phyloP scores from a whole-genome alignment of 2,797 vertebrate genomes.

The Pyrocephalus nanus region DNA sequence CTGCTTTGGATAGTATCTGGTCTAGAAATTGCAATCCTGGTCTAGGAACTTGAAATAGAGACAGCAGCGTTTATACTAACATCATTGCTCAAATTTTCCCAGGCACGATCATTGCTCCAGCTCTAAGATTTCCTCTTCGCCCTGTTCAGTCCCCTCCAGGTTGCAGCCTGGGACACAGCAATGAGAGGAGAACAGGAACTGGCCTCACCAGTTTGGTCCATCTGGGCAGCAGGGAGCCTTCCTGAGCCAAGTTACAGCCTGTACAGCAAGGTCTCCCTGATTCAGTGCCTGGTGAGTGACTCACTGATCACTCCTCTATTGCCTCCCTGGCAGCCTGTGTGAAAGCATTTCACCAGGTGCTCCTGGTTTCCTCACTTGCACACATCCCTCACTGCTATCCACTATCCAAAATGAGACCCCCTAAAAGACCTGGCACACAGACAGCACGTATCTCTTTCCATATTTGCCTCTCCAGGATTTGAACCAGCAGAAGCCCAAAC shows the following conservation, averaged over 20 bases:
- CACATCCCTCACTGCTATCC: neutral
- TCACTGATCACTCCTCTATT: neutral
- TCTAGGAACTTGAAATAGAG: neutral
- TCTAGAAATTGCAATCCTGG: neutral
- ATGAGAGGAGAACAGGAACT: neutral
- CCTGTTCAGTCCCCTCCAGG: neutral
- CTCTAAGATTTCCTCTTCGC: neutral
- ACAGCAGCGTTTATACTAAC: neutral
- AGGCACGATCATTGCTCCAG: fast-evolving
- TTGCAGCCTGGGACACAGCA: neutral
- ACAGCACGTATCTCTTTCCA: neutral
- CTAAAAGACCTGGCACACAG: fast-evolving
- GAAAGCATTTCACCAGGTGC: neutral
- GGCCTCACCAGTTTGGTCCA: neutral
- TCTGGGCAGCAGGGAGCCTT: neutral
- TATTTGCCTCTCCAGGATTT: neutral
- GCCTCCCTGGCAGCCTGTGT: neutral
- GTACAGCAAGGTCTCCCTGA: neutral
- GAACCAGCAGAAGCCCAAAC: neutral
- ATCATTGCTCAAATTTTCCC: neutral
- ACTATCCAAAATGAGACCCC: neutral
- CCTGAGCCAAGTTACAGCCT: neutral
- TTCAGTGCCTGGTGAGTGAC: neutral
- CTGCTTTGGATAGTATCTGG: neutral
- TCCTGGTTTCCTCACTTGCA: neutral